Percentiles rank a stretch among this genome's conserved stretches.
Evolutionary conservation across 1,140 invertebrate genomes (phyloP).

Genomic region (Scylla paramamosain): DNA sequence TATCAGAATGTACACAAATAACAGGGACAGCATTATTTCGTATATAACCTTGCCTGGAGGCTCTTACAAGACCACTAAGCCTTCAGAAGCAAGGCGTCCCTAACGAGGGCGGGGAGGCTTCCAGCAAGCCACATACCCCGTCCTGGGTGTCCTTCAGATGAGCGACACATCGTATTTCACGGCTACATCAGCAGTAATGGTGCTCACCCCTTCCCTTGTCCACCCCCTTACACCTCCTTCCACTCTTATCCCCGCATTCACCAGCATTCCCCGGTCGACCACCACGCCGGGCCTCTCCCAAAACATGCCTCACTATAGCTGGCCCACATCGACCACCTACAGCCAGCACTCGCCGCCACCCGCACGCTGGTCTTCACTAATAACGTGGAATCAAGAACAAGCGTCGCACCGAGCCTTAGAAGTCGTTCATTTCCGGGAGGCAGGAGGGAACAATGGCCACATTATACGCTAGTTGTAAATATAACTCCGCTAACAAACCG

Average conservation of each 20-base stretch:
- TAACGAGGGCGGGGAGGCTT: not conserved
- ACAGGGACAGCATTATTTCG: too few species aligned
- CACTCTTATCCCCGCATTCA: not conserved
- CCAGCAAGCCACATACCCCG: not conserved
- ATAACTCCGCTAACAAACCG: not conserved
- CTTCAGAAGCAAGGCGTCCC: not conserved
- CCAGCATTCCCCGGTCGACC: not conserved
- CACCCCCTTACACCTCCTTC: not conserved
- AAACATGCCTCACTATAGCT: not conserved
- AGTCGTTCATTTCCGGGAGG: not conserved
- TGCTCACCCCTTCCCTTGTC: not conserved
- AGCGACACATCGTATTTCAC: conserved; percentile 49
- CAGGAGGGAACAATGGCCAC: not conserved
- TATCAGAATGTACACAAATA: too few species aligned
- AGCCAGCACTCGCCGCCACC: not conserved
- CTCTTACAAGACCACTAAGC: not conserved
- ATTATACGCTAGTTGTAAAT: conserved; percentile 23
- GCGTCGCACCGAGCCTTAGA: not conserved
- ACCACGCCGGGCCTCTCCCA: not conserved
- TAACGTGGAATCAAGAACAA: not conserved
- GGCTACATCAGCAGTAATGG: not conserved
- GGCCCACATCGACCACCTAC: not conserved
- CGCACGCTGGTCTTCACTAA: not conserved
- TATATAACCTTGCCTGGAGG: not conserved
- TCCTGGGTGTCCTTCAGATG: not conserved